phyloP scores from a whole-genome alignment of 2,113 vertebrate genomes.

The Leucosticte australis region DNA sequence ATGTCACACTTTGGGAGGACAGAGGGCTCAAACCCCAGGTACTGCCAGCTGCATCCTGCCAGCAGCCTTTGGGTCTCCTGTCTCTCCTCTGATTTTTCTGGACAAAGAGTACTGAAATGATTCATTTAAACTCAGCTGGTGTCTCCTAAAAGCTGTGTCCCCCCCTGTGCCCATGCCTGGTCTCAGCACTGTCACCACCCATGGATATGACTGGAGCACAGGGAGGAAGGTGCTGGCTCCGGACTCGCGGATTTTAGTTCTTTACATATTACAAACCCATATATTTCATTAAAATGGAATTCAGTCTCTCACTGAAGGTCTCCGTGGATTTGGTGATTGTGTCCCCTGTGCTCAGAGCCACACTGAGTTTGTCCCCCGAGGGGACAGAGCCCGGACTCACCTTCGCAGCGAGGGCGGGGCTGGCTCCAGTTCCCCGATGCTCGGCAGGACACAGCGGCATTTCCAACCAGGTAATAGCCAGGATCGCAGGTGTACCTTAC shows the following conservation, averaged over 20 bases:
- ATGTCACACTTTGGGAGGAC: not conserved
- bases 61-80: not conserved
- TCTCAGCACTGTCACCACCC: not conserved
- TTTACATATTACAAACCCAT: not conserved
- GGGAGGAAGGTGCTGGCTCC: too few species aligned
- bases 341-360: not conserved
- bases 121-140: not conserved
- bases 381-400: not conserved
- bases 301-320: not conserved
- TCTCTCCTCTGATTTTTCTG: not conserved
- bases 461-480: conserved; percentile 26
- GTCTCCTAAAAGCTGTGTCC: not conserved
- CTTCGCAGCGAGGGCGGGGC: not conserved
- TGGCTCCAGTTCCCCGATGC: conserved; percentile 46
- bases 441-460: not conserved
- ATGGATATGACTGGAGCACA: not conserved
- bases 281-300: too few species aligned
- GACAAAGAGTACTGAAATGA: not conserved
- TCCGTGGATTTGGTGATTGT: not conserved
- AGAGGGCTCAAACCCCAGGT: not conserved
- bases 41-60: not conserved
- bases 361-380: not conserved
- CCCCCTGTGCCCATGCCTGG: not conserved
- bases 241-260: not conserved
- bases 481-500: not conserved